Evolutionary conservation across 2,888 invertebrate genomes (phyloP), one percentile per base, ranked within the genome.

Genomic region (Ochropleura leucogaster): DNA sequence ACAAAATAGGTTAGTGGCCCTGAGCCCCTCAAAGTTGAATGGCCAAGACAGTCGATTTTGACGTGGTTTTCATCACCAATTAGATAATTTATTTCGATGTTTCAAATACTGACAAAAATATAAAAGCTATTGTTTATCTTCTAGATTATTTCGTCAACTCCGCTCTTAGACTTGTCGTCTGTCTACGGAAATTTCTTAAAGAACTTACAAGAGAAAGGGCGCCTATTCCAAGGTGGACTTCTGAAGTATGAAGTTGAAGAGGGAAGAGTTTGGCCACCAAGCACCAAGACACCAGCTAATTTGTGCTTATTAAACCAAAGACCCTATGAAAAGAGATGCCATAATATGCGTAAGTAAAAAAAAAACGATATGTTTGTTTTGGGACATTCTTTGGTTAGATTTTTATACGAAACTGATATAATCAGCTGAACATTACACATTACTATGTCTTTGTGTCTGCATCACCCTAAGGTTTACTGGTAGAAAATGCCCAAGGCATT

Each of bases 231-330:
- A 80, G 86, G 88, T 0, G 93, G 93, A 20, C 74, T 92, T 0
- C 74, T 93, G 1, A 92, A 92, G 57, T 88, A 82, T 55, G 93
- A 93, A 68, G 59, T 87, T 1, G 89, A 84, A 14, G 81, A 89
- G n/a, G 93, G 92, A 3, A 89, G 88, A 14, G 80, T 92, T 6
- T 93, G 92, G 92, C 93, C 93, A 0, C 92, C 92, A 0, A 90
- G 88, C 49, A 81, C 81, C 3, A 90, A 86, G 68, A 76, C 87
- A 0, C 74, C 77, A 40, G 75, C 63, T 7, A 88, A 84, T 49
- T 60, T 91, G 1, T 91, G 91, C 68, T 79, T 85, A 0, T 55
- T 89, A 20, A 91, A 91, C 66, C 82, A 89, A 72, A 74, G 63
- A 42, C 89, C 88, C 0, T 67, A 81, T 42, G 91, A 91, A 69